These are phyloP conservation scores for Zosterops hypoxanthus DNA, from an alignment of 2,113 vertebrate species.

Conservation along the genomic window DNA sequence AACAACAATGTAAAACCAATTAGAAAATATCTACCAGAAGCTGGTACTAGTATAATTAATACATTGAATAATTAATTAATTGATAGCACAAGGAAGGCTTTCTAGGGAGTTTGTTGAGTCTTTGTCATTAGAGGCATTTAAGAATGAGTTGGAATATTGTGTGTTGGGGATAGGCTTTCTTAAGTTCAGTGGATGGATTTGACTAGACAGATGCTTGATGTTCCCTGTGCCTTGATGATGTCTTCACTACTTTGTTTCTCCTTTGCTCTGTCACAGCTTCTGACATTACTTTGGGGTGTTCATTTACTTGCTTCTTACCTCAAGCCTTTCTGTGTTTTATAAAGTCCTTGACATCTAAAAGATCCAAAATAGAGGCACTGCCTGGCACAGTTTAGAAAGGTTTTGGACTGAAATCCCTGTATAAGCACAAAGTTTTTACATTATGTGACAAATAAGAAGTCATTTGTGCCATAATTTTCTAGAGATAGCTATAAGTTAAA, in stretches of 20 bases:
- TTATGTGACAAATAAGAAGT: constrained; percentile 3
- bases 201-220: neutral
- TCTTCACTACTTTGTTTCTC: neutral
- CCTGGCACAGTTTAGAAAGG: neutral
- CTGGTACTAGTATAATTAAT: neutral
- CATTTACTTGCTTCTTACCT: neutral
- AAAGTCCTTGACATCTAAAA: neutral
- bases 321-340: neutral
- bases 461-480: constrained; percentile 20
- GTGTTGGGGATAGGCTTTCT: neutral
- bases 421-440: constrained; percentile 30
- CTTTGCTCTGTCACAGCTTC: neutral
- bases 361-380: neutral
- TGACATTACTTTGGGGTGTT: neutral
- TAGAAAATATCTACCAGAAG: neutral
- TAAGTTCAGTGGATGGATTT: neutral
- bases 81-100: neutral
- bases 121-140: neutral
- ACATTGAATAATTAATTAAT: constrained; percentile 2
- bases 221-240: neutral
- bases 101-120: neutral
- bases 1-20: neutral
- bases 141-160: neutral
- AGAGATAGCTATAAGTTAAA: constrained; percentile 9
- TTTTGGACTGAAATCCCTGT: neutral